Conservation (phyloP, 2,797 vertebrate species). For the Borostomias antarcticus region DNA sequence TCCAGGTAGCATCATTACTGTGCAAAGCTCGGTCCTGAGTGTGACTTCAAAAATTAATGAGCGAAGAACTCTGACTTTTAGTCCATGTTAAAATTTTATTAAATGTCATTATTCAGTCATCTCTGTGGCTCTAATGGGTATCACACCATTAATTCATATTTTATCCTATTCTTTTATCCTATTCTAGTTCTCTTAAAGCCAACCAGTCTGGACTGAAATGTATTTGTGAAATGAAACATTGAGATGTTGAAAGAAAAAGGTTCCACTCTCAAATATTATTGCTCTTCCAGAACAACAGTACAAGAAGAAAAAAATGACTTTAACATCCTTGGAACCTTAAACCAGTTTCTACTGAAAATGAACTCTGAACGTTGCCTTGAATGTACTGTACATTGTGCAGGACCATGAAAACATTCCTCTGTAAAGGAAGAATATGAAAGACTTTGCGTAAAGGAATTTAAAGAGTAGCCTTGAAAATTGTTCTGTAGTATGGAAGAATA, state of each 20-base stretch:
- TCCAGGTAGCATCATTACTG: constrained; percentile 54
- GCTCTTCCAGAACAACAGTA: background rate
- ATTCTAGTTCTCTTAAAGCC: background rate
- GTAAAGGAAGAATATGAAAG: background rate
- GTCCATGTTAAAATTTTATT: constrained; percentile 77
- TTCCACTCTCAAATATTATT: background rate
- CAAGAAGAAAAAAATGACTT: background rate
- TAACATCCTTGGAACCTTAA: constrained; percentile 54
- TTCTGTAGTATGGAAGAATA: background rate
- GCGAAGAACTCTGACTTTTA: constrained; percentile 74
- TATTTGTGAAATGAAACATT: background rate
- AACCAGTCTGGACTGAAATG: background rate
- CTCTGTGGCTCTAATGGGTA: constrained; percentile 73
- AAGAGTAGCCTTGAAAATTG: background rate
- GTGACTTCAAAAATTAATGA: constrained; percentile 78
- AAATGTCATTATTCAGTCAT: constrained; percentile 77
- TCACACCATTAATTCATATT: constrained; percentile 72
- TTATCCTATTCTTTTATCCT: constrained; percentile 30
- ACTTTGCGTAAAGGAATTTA: background rate
- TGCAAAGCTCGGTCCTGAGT: constrained; percentile 55
- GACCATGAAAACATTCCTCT: constrained; percentile 24
- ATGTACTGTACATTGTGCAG: constrained; percentile 36
- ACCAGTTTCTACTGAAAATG: constrained; percentile 20
- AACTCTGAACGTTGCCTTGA: constrained; percentile 42
- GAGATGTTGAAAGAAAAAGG: background rate